Conservation (phyloP, 2,113 vertebrate genomes). For the Sminthopsis crassicaudata region DNA sequence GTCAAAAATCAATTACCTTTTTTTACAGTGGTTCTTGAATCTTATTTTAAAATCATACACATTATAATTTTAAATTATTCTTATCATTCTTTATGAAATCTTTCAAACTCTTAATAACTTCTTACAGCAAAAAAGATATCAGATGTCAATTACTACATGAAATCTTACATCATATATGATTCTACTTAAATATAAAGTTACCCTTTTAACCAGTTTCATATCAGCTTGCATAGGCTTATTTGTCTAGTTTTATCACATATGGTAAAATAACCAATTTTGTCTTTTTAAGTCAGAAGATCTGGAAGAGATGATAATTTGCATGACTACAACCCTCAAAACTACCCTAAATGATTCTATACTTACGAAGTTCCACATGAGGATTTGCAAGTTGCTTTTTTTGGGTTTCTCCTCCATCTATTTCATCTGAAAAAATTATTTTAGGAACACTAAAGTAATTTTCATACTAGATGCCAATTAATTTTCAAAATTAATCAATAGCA, state of each 20-base stretch:
- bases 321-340: neutral
- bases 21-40: neutral
- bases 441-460: neutral
- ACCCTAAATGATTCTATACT: constrained; percentile 79
- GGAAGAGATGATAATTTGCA: neutral
- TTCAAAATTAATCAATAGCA: neutral
- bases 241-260: constrained; percentile 14
- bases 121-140: neutral
- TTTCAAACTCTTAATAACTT: neutral
- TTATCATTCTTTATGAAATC: neutral
- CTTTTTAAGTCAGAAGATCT: constrained; percentile 4
- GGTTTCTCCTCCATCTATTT: constrained; percentile 90
- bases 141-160: neutral
- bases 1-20: constrained; percentile 21
- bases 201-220: neutral
- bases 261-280: neutral
- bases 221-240: constrained; percentile 10
- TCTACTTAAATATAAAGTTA: constrained; percentile 28
- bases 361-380: constrained; percentile 97
- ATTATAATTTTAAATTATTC: neutral
- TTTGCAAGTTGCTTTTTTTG: constrained; percentile 95
- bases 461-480: neutral
- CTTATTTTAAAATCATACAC: constrained; percentile 6
- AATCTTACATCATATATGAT: neutral
- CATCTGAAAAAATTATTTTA: constrained; percentile 86